Evolutionary conservation across 1,140 invertebrate genomes (phyloP).

Genomic region (Magallana angulata): DNA sequence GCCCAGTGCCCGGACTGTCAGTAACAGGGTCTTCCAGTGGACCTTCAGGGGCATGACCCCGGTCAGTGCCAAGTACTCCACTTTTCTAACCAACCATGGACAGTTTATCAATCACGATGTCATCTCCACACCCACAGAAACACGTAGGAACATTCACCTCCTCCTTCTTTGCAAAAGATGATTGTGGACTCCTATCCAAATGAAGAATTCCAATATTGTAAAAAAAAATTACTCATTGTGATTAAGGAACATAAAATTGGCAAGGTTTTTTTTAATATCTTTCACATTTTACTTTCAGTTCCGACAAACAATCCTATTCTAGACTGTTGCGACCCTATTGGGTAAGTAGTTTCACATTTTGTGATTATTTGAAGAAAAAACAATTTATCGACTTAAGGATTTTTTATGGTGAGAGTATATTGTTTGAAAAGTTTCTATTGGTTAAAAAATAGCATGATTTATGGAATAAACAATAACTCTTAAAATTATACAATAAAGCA

Average conservation of each 20-base stretch:
- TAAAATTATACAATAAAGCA: no score
- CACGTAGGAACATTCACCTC: background rate
- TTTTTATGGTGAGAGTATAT: no score
- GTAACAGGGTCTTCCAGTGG: background rate
- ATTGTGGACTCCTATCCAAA: no score
- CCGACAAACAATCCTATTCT: background rate
- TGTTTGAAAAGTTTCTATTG: no score
- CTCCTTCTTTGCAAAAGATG: background rate
- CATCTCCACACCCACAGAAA: background rate
- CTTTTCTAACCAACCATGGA: background rate
- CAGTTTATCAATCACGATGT: constrained; percentile 9
- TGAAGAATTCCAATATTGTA: no score
- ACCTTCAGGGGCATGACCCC: background rate
- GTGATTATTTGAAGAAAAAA: no score
- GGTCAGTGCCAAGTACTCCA: background rate
- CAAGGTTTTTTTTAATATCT: background rate
- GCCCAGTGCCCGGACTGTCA: background rate
- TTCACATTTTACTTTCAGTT: background rate
- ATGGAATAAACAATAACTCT: no score
- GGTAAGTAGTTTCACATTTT: background rate
- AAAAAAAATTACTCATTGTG: background rate
- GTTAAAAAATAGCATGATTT: no score
- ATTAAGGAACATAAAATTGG: background rate
- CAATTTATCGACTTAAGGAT: no score
- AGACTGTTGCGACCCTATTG: background rate